These are phyloP conservation scores for Enteromius viviparus DNA, from an alignment of 2,797 vertebrate species.

Conservation along the genomic window DNA sequence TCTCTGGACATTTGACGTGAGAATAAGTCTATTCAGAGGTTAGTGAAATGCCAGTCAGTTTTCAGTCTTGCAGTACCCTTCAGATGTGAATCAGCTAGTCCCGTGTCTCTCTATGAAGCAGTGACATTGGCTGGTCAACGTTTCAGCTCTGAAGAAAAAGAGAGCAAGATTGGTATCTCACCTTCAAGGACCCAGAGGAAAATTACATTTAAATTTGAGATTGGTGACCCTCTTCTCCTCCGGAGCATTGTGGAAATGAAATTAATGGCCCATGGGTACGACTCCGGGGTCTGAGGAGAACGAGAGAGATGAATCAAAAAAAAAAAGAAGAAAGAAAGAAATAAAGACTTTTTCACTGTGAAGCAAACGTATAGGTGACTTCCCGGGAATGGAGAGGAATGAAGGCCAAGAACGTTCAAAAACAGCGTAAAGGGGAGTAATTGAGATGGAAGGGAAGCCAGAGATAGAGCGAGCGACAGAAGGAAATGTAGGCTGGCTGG, in stretches of 20 bases:
- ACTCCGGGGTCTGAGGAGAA: constrained; percentile 27
- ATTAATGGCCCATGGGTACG: constrained; percentile 54
- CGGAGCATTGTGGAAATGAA: constrained; percentile 52
- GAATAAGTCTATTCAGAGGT: constrained; percentile 36
- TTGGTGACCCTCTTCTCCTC: constrained; percentile 49
- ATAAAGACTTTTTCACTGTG: background rate
- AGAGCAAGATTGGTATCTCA: constrained; percentile 44
- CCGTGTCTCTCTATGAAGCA: background rate
- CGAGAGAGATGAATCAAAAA: constrained; percentile 9
- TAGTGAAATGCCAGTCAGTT: constrained; percentile 14
- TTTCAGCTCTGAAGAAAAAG: constrained; percentile 39
- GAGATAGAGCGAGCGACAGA: constrained; percentile 15
- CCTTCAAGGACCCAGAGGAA: constrained; percentile 54
- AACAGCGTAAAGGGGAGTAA: constrained; percentile 6
- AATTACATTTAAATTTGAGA: constrained; percentile 61
- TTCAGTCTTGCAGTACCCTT: constrained; percentile 8
- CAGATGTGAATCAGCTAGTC: background rate
- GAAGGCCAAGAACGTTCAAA: constrained; percentile 1
- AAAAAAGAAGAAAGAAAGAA: background rate
- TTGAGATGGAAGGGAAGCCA: constrained; percentile 22
- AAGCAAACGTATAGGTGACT: constrained; percentile 10
- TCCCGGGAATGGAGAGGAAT: constrained; percentile 4
- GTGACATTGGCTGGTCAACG: constrained; percentile 31
- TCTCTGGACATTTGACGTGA: background rate
- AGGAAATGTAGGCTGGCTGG: constrained; percentile 30